Conservation (phyloP, 2,113 vertebrate species). For the Pelecanoides urinatrix region DNA sequence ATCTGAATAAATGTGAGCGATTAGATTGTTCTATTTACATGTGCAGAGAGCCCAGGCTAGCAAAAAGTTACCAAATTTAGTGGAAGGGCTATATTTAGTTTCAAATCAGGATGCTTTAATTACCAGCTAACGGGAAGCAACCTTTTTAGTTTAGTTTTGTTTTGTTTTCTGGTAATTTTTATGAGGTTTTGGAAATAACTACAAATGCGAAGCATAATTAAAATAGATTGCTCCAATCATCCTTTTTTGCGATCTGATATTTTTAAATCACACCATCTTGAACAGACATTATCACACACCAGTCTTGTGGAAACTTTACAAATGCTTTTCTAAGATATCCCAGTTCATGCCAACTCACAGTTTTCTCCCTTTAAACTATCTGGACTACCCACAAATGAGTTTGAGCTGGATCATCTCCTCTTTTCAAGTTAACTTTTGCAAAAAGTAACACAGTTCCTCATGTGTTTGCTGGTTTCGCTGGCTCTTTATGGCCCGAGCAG, state of each 20-base stretch:
- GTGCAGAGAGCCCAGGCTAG: not conserved
- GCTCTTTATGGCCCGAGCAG: not conserved
- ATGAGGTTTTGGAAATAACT: constrained; percentile 23
- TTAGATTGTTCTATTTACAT: constrained; percentile 47
- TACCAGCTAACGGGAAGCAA: constrained; percentile 36
- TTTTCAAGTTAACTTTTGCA: not conserved
- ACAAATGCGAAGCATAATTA: constrained; percentile 29
- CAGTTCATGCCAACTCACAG: not conserved
- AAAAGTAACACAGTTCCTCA: not conserved
- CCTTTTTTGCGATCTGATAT: not conserved
- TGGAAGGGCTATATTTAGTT: constrained; percentile 34
- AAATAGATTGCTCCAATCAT: constrained; percentile 20
- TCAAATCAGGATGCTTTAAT: constrained; percentile 53
- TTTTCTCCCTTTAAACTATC: not conserved
- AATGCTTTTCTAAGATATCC: not conserved
- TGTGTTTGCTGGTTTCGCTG: not conserved
- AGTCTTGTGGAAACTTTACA: not conserved
- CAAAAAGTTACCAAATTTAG: constrained; percentile 51
- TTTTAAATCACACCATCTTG: constrained; percentile 10
- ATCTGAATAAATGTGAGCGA: constrained; percentile 22
- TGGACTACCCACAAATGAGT: not conserved
- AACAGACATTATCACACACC: not conserved
- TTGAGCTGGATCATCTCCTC: not conserved
- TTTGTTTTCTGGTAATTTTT: constrained; percentile 46
- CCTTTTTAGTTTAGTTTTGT: constrained; percentile 3